Evolutionary conservation across 2,113 vertebrate genomes (phyloP).

Genomic region (Connochaetes taurinus): DNA sequence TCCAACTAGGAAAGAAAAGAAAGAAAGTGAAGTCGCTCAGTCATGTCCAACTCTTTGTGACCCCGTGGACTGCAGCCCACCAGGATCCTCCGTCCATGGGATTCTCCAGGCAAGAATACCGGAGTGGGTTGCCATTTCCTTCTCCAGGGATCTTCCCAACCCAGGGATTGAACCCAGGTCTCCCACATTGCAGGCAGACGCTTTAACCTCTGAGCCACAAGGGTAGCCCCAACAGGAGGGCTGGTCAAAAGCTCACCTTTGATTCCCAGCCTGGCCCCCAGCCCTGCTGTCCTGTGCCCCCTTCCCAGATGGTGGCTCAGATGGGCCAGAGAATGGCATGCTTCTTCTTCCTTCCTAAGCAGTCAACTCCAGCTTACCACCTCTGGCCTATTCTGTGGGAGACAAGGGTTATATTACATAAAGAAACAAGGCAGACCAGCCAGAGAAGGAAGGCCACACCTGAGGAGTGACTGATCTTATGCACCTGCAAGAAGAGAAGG

Average conservation of each 20-base stretch:
- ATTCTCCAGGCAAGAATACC: too few relatives aligned
- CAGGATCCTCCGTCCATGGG: too few relatives aligned
- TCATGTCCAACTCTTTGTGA: accelerated
- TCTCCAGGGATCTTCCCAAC: too few relatives aligned
- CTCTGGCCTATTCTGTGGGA: not conserved
- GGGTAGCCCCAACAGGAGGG: not conserved
- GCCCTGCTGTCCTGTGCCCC: not conserved
- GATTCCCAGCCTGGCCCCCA: too few relatives aligned
- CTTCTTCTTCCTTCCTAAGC: not conserved
- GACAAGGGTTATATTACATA: not conserved
- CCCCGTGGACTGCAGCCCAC: too few relatives aligned
- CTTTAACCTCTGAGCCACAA: too few relatives aligned
- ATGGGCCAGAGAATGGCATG: not conserved
- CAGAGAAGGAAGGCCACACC: not conserved
- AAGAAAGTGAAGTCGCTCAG: too few relatives aligned
- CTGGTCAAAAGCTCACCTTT: not conserved
- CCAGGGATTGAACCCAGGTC: too few relatives aligned
- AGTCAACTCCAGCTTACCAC: not conserved
- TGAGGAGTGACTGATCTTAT: not conserved
- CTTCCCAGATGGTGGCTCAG: not conserved
- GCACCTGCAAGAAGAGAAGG: not conserved
- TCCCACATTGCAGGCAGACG: too few relatives aligned
- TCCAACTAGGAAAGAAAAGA: not conserved
- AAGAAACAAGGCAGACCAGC: not conserved
- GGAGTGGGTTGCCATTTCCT: too few relatives aligned